phyloP scores from a whole-genome alignment of 53 echinoderm and acorn worm species.

The Paracentrotus lividus region DNA sequence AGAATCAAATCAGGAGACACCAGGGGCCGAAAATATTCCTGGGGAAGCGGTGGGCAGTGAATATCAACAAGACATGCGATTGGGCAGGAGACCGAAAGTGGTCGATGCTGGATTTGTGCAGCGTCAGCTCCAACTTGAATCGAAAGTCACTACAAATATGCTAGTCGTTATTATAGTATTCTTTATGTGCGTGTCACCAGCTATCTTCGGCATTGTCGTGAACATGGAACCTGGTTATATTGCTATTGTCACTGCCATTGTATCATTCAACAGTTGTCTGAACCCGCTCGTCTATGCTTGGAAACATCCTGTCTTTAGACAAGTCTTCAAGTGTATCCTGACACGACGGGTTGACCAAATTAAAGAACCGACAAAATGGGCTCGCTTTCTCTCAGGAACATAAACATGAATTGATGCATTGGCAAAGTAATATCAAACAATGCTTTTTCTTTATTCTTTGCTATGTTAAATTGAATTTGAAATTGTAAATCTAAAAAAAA shows the following conservation, averaged over 20 bases:
- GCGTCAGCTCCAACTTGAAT: constrained; percentile 61
- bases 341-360: constrained; percentile 58
- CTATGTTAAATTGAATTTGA: too few species aligned
- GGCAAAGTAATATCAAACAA: too few species aligned
- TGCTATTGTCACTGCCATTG: constrained; percentile 63
- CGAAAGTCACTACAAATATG: constrained; percentile 79
- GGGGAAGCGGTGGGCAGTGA: background rate
- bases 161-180: constrained; percentile 82
- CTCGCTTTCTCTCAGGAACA: background rate
- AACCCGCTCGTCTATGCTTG: constrained; percentile 86
- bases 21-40: background rate
- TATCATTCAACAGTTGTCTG: constrained; percentile 78
- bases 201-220: constrained; percentile 62
- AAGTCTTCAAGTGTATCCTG: constrained; percentile 75
- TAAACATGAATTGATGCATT: too few species aligned
- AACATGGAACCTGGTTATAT: constrained; percentile 61
- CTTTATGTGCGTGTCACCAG: constrained; percentile 81
- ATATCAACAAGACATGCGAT: too few species aligned
- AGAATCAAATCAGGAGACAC: background rate
- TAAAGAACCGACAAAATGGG: constrained; percentile 62
- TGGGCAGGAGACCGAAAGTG: background rate
- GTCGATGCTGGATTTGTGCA: constrained; percentile 19
- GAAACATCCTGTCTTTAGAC: constrained; percentile 84
- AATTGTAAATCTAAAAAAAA: too few species aligned
- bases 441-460: too few species aligned